Conservation (phyloP, 2,797 vertebrate genomes). For the Danionella dracula region DNA sequence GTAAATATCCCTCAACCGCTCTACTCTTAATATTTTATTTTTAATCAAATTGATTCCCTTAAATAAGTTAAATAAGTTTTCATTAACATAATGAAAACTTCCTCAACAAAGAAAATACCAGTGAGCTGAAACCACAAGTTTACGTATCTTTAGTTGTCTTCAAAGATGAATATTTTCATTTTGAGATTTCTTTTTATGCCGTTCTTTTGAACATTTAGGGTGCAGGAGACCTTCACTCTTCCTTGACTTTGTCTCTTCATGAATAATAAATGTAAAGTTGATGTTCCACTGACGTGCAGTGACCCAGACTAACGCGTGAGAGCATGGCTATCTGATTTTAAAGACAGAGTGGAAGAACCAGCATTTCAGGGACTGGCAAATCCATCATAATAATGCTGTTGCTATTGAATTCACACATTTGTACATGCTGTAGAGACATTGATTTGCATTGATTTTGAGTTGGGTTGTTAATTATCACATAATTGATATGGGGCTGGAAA, state of each 20-base stretch:
- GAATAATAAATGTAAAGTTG: constrained; percentile 14
- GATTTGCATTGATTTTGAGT: not conserved
- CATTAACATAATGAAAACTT: too few species aligned
- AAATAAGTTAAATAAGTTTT: too few species aligned
- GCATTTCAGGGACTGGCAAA: not conserved
- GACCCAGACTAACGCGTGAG: not conserved
- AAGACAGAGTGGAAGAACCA: not conserved
- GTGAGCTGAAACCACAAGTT: too few species aligned
- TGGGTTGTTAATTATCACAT: not conserved
- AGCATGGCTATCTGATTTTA: not conserved
- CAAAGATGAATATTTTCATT: too few species aligned
- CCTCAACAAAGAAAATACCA: too few species aligned
- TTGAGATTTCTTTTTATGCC: too few species aligned
- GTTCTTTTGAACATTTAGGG: too few species aligned
- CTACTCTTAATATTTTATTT: too few species aligned
- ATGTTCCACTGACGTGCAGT: not conserved
- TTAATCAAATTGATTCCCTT: too few species aligned
- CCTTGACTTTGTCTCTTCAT: not conserved
- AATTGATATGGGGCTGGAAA: not conserved
- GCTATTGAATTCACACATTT: not conserved
- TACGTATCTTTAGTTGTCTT: too few species aligned
- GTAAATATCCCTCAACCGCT: too few species aligned
- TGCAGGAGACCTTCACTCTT: not conserved
- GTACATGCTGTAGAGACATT: not conserved
- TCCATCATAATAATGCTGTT: not conserved